Evolutionary conservation across 2,888 invertebrate species (phyloP), one percentile per base, ranked within the genome.

Genomic region (Hemaris fuciformis): DNA sequence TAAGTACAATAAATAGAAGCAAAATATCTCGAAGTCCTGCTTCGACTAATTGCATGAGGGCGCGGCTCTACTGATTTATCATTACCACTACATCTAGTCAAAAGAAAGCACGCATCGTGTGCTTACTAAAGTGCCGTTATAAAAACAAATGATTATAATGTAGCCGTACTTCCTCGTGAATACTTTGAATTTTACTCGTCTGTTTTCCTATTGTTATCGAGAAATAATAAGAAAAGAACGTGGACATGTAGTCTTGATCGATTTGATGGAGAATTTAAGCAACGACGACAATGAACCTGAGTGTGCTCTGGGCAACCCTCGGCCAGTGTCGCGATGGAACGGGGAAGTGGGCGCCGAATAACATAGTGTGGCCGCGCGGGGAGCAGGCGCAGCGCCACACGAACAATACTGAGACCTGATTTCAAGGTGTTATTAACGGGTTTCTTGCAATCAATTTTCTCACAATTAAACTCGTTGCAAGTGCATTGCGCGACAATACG

Each of bases 21-120:
- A 62, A 70, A n/a, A 69, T 64, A 69, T 66, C 58, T 69, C 74
- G 75, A 82, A 85, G 82, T 69, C 81, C 81, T 77, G 83, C 82
- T 84, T 71, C 79, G 76, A 74, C 67, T 66, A 71, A 70, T 66
- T 1, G 38, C 18, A 18, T 2, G 53, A 18, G 18, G 27, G 27
- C 53, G 53, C 31, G 53, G 53, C 53, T 53, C 31, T 15, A 10
- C 31, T 7, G 18, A 48, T 53, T 27, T 27, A 4, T n/a, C 5
- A n/a, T 58, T 45, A 45, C 23, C 46, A 38, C 15, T 18, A 53
- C 15, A 31, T 4, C 7, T 53, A 53, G 27, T 31, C 10, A 53
- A 53, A 53, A 15, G 27, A 27, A 31, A 53, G 31, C 31, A 53
- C 31, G 31, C 10, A 31, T 48, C 48, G 48, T 53, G 18, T 13